Base-by-base conservation (phyloP, 2,797 vertebrate genomes). In the Anisognathus igniventris region DNA sequence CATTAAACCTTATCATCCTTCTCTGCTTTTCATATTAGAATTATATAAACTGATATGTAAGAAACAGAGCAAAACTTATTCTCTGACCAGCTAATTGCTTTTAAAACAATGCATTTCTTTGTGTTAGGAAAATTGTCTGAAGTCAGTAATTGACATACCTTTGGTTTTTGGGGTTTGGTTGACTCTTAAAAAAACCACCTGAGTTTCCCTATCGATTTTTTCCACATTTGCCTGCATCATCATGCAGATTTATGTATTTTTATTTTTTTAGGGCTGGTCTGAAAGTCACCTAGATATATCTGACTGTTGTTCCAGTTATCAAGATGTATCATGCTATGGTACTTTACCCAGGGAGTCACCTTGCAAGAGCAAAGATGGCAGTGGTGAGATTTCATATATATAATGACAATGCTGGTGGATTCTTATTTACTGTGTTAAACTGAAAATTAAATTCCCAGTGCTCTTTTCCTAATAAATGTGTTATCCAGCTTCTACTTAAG, bases 301-400 rank as follows among this genome's bases (percentile, higher is more conserved):
- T 70, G 98, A 97, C 95, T 98, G 97, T 91, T 98, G 97, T 92
- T 97, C 97, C 88, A 98, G 97, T 95, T 98, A 98, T 23, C 98
- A 98, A 66, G 99, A 99, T 25, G 95, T 97, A 9, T 98, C 98
- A 2, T 98, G 98, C 84, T 99, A 98, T 67, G 98, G 97, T 91
- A 98, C 98, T 86, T 97, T 98, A 73, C 96, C 97, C 50, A 98
- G 97, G 88, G 98, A 98, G 90, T 99, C 98, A 7, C 98, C 99
- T 68, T 95, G 98, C 88, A 99, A 98, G 97, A 98, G 79, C 98
- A 99, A 98, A 95, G 99, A 99, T 87, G 95, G 97, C 89, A 98
- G 97, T 98, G 95, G 96, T 97, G 58, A 97, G 95, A 62, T 70
- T 85, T 79, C 72, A 19, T 39, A 61, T 23, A 6, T 0, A 0